A percentile compares a stretch with the other conserved stretches of the same genome.
These are phyloP conservation scores for Drosophila rhopaloa DNA, from an alignment of 1,140 invertebrate genomes.

Conservation along the genomic window DNA sequence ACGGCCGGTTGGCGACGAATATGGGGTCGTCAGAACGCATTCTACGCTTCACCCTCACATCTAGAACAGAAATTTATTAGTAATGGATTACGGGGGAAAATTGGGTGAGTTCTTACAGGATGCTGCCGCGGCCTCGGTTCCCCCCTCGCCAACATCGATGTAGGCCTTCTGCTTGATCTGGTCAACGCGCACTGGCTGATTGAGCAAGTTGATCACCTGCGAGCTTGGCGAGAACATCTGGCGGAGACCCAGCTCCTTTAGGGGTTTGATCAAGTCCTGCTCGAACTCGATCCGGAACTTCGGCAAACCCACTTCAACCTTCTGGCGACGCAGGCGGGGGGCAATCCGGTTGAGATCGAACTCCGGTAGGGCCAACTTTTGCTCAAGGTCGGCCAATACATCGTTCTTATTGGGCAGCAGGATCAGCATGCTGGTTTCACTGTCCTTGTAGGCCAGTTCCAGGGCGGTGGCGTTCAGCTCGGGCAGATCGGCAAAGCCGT, in stretches of 20 bases:
- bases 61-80: conserved; percentile 22
- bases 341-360: conserved; percentile 58
- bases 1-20: conserved; percentile 73
- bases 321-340: conserved; percentile 40
- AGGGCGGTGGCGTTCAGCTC: conserved; percentile 62
- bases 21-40: too few relatives aligned
- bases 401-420: conserved; percentile 66
- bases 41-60: conserved; percentile 61
- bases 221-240: conserved; percentile 57
- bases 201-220: conserved; percentile 42
- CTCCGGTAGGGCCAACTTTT: conserved; percentile 9
- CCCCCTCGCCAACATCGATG: conserved; percentile 75
- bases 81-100: neutral
- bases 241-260: conserved; percentile 49
- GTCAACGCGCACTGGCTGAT: conserved; percentile 36
- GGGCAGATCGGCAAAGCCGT: conserved; percentile 62
- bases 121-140: conserved; percentile 75
- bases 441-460: conserved; percentile 62
- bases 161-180: conserved; percentile 75
- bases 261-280: conserved; percentile 57
- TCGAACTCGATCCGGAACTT: conserved; percentile 74
- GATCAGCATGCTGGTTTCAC: conserved; percentile 61
- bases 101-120: conserved; percentile 51
- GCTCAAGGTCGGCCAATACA: conserved; percentile 61
- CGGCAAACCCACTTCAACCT: conserved; percentile 58